Evolutionary conservation across 2,113 vertebrate species (phyloP).

Genomic region (Phylloscopus whistleri): DNA sequence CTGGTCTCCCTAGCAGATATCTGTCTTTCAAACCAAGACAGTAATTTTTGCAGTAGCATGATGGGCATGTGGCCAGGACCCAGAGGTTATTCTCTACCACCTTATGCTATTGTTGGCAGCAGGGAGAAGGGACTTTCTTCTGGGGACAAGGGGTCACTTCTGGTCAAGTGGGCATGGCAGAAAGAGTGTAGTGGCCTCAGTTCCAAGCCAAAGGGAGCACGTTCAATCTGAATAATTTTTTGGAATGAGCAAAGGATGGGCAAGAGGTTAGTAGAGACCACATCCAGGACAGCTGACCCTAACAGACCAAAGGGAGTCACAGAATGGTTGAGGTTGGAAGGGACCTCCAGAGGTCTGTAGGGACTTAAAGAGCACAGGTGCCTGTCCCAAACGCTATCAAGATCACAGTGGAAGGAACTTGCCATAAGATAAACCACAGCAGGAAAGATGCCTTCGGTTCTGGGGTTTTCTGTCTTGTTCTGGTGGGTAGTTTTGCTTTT

Average conservation of each 20-base stretch:
- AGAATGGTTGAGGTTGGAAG: slow-evolving; percentile 15
- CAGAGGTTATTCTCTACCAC: background rate
- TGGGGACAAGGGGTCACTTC: background rate
- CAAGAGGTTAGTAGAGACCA: background rate
- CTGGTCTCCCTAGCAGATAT: too few relatives aligned
- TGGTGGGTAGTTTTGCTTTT: too few relatives aligned
- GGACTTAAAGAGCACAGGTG: background rate
- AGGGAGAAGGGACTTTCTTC: background rate
- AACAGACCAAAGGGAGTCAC: background rate
- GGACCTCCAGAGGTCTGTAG: background rate
- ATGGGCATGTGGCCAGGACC: background rate
- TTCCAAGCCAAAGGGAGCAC: background rate
- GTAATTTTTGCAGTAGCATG: background rate
- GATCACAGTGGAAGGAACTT: background rate
- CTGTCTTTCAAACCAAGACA: too few relatives aligned
- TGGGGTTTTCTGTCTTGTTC: too few relatives aligned
- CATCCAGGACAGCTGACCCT: background rate
- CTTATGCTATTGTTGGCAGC: too few relatives aligned
- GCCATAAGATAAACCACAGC: too few relatives aligned
- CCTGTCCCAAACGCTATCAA: background rate
- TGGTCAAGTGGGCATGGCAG: background rate
- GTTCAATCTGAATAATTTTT: fast-evolving
- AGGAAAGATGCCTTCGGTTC: too few relatives aligned
- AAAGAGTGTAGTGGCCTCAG: background rate
- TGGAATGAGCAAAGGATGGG: background rate